Conservation (phyloP, 2,797 vertebrate species). For the Myripristis jacobus region DNA sequence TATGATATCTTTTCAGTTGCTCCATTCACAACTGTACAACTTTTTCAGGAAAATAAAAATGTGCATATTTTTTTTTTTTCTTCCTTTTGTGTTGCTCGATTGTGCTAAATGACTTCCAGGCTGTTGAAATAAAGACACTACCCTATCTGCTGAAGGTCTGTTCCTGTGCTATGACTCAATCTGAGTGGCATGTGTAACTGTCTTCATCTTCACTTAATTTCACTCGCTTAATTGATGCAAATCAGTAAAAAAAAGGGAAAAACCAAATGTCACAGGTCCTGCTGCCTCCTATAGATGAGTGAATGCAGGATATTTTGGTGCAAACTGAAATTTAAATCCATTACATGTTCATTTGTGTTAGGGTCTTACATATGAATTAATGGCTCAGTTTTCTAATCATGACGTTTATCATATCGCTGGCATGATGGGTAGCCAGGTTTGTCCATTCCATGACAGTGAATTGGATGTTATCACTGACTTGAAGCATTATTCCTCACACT, state of each 20-base stretch:
- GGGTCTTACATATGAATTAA: background rate
- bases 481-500: no score
- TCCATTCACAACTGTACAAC: conserved; percentile 26
- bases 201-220: background rate
- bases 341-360: background rate
- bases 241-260: background rate
- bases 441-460: background rate
- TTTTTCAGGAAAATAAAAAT: conserved; percentile 48
- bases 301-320: background rate
- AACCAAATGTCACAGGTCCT: background rate
- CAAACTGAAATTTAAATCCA: background rate
- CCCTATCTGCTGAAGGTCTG: conserved; percentile 39
- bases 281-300: background rate
- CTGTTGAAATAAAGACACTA: conserved; percentile 73
- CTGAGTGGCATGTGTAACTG: background rate
- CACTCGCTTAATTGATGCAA: background rate
- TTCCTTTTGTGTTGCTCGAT: conserved; percentile 63
- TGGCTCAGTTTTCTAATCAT: background rate
- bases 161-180: conserved; percentile 38
- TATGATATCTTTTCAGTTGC: conserved; percentile 34
- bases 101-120: conserved; percentile 60
- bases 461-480: no score
- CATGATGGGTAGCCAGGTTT: background rate
- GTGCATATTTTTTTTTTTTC: conserved; percentile 55
- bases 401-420: no score